Base-by-base conservation (phyloP, 2,113 vertebrate species). In the Neodon shergylaensis region DNA sequence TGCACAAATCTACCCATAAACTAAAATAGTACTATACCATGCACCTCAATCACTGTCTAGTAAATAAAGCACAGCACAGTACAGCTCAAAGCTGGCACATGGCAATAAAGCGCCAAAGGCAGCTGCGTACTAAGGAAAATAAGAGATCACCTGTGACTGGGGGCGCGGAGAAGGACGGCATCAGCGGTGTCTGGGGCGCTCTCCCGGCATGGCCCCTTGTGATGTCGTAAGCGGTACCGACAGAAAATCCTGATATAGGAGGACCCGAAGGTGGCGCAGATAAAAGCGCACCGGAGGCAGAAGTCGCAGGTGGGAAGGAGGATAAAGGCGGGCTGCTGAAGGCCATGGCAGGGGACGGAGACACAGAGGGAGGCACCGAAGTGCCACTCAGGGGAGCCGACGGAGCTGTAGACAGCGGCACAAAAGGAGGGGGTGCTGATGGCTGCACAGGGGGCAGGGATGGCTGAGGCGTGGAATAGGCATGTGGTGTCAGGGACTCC, bases 151-250 rank as follows among this genome's bases (percentile, higher is more conserved):
- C 99, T 98, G 99, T 98, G 90, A 99, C 98, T 0, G 98, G 87
- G 68, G 98, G 92, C 13, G 98, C 98, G 93, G 99, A 99, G 98
- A 99, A 99, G 0, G 99, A 99, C 0, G 99, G 99, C 99, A 99
- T 99, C 94, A 99, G 97, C 0, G 99, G 99, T 1, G 99, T 99
- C 98, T 99, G 99, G 10, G 99, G 99, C 0, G 99, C 99, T 97
- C 99, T 99, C 17, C 99, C 99, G 1, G 99, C 99, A 0, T 99
- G 99, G 13, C 99, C 99, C 74, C 99, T 98, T 2, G 99, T 99
- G 96, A 99, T 99, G 96, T 99, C 99, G 17, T 99, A 99, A 14
- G 98, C 93, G 19, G 98, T 98, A 63, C 98, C 98, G 61, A 98
- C 68, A 1, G 99, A 99, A 98, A 99, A 99, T 70, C 98, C 99